Base-by-base conservation (phyloP, 2,113 vertebrate genomes). In the Suricata suricatta region DNA sequence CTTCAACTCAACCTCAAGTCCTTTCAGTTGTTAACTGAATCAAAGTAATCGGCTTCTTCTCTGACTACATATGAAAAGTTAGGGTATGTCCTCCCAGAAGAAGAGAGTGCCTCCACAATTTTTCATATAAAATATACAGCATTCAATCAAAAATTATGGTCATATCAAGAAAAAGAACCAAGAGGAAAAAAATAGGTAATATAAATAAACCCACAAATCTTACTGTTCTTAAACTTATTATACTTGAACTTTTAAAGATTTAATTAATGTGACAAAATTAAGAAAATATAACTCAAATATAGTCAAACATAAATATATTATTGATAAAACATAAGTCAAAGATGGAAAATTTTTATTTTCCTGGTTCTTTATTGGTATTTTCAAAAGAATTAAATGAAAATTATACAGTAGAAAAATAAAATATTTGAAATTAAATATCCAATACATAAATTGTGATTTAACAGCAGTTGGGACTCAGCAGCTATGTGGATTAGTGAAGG, bases 301-400 rank as follows among this genome's bases (percentile, higher is more conserved):
- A 44, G 38, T 29, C 38, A 44, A 76, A 44, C 38, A 29, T 44
- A 57, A 83, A 50, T 57, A 77, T 60, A 60, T 54, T 74, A 35
- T 31, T 0, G 15, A 80, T 17, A 74, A 95, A 81, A 69, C 11
- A 23, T 27, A 88, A 84, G 29, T 72, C 23, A 95, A 33, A 71
- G 63, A 31, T 85, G 29, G 54, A 64, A 52, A 57, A 25, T 9
- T 57, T 69, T 74, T 81, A 57, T 13, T 29, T 90, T 14, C 76
- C 27, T 92, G 63, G 8, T 60, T 88, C 25, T 76, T 27, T 60
- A 25, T 16, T 83, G 57, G 19, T 8, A 77, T 83, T 88, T 72
- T 88, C 68, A 69, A 91, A 64, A 83, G 68, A 95, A 50, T 66
- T 19, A 41, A 64, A 50, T 52, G 21, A 83, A 96, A 96, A 93